Evolutionary conservation across 2,797 vertebrate species (phyloP).

Genomic region (Oreochromis mossambicus): DNA sequence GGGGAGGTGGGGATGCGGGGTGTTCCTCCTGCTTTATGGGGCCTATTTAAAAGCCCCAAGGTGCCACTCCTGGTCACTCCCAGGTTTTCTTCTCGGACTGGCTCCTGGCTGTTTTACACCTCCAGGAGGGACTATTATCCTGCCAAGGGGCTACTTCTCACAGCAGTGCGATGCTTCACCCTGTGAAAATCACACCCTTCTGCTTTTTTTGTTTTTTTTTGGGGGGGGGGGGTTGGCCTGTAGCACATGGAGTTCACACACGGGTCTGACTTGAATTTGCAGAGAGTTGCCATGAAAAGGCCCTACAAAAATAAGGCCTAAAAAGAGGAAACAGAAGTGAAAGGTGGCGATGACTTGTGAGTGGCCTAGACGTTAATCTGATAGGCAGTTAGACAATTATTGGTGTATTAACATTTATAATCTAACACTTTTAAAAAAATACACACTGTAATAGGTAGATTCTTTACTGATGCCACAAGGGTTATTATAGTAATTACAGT

Average conservation of each 20-base stretch:
- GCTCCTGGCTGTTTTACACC: conserved; percentile 70
- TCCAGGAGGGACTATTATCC: conserved; percentile 63
- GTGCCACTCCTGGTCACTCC: conserved; percentile 42
- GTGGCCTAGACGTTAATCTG: neutral
- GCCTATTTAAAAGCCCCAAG: conserved; percentile 32
- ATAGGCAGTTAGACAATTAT: neutral
- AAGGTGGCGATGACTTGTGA: neutral
- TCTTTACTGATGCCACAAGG: neutral
- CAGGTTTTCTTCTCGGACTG: conserved; percentile 11
- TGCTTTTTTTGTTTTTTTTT: conserved; percentile 40
- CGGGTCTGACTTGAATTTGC: conserved; percentile 11
- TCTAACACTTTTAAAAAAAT: neutral
- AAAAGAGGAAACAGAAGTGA: conserved; percentile 1
- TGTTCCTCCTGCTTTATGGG: conserved; percentile 32
- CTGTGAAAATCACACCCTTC: conserved; percentile 66
- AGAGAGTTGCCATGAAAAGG: conserved; percentile 41
- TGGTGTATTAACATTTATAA: neutral
- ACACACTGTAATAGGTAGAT: neutral
- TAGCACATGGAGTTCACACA: conserved; percentile 48
- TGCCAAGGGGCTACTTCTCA: conserved; percentile 56
- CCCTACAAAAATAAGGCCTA: neutral
- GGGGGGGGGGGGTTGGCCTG: conserved; percentile 1
- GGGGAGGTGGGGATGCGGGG: neutral
- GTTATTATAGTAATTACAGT: neutral
- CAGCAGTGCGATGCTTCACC: conserved; percentile 39